Conservation (phyloP, 2,888 invertebrate species). For the Epinotia bilunana region DNA sequence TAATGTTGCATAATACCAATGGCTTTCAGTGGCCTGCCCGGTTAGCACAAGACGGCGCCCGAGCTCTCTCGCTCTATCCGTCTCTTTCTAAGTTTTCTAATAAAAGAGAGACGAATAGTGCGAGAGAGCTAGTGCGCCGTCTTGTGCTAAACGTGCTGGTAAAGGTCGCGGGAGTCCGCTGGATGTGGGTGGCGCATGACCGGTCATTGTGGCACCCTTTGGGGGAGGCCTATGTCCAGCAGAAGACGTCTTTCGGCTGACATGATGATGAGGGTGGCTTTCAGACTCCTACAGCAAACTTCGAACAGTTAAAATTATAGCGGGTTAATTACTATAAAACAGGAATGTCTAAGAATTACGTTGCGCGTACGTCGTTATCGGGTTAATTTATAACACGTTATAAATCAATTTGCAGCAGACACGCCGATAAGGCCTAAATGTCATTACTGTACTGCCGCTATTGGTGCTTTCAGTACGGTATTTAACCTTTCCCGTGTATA, state of each 20-base stretch:
- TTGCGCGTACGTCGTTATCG: conserved; percentile 30
- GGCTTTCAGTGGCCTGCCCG: background rate
- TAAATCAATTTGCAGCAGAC: conserved; percentile 60
- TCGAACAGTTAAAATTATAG: background rate
- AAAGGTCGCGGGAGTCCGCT: no score
- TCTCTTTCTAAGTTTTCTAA: no score
- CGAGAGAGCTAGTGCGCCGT: no score
- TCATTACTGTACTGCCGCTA: conserved; percentile 37
- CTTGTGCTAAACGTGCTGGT: no score
- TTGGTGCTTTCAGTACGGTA: conserved; percentile 2
- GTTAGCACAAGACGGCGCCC: no score
- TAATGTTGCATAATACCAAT: background rate
- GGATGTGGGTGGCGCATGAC: no score
- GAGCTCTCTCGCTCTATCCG: no score
- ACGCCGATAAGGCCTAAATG: conserved; percentile 53
- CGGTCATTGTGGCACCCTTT: no score
- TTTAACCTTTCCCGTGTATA: background rate
- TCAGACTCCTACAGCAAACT: background rate
- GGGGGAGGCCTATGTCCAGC: no score
- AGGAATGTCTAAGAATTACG: conserved; percentile 25
- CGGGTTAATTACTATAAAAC: conserved; percentile 15
- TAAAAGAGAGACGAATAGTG: no score
- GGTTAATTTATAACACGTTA: conserved; percentile 59
- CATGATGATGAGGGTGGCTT: no score
- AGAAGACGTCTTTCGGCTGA: no score